phyloP scores from a whole-genome alignment of 2,888 invertebrate genomes.

The Exephanes ischioxanthus region DNA sequence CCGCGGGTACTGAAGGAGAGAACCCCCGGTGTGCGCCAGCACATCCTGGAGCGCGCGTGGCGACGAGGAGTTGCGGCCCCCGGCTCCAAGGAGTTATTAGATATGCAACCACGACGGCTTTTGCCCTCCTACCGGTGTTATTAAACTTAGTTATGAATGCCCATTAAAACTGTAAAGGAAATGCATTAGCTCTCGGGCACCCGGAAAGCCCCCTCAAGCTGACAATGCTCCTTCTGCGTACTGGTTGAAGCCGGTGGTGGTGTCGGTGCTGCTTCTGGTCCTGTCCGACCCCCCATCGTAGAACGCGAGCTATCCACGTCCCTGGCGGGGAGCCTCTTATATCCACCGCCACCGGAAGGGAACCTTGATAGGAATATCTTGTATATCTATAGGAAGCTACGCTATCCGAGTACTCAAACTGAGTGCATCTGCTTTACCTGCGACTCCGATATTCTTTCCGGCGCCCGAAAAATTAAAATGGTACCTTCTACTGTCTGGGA shows the following conservation, averaged over 20 bases:
- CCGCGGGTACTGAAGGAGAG: constrained; percentile 24
- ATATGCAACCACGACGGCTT: constrained; percentile 81
- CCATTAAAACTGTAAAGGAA: constrained; percentile 85
- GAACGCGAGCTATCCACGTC: constrained; percentile 78
- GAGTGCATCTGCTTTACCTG: constrained; percentile 29
- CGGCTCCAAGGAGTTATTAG: constrained; percentile 77
- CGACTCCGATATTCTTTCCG: constrained; percentile 2
- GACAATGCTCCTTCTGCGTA: constrained; percentile 67
- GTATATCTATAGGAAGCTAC: constrained; percentile 25
- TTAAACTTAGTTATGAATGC: constrained; percentile 85
- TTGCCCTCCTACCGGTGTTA: constrained; percentile 81
- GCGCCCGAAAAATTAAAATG: background rate
- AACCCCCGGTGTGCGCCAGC: constrained; percentile 44
- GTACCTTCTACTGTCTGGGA: too few species aligned
- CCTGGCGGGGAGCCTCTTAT: constrained; percentile 68
- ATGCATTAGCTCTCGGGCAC: constrained; percentile 82
- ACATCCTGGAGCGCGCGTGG: constrained; percentile 57
- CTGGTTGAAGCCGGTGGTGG: constrained; percentile 29
- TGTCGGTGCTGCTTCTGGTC: constrained; percentile 44
- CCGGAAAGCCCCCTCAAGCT: constrained; percentile 74
- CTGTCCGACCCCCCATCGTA: constrained; percentile 69
- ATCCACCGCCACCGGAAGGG: constrained; percentile 69
- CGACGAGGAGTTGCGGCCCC: constrained; percentile 48
- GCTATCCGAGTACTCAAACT: constrained; percentile 28
- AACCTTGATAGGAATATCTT: constrained; percentile 59